These are phyloP conservation scores for Sycophila sp. DNA, from an alignment of 1,140 invertebrate genomes.

Conservation along the genomic window DNA sequence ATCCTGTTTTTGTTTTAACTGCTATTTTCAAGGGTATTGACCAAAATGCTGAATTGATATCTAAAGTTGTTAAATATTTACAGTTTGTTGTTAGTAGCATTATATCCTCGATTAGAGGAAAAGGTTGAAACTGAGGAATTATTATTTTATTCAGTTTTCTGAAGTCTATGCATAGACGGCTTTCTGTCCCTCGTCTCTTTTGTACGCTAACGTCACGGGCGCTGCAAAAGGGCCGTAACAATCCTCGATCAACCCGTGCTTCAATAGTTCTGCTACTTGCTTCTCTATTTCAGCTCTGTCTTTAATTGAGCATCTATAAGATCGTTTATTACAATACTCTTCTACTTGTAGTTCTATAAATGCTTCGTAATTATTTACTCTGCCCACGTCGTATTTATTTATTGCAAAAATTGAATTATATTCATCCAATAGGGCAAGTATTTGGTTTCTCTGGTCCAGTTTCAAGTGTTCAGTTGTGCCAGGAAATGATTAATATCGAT, in stretches of 20 bases:
- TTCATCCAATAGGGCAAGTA: neutral
- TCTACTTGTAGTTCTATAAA: constrained; percentile 19
- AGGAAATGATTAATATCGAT: neutral
- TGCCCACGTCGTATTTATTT: constrained; percentile 17
- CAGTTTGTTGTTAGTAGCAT: constrained; percentile 42
- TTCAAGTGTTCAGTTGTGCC: neutral
- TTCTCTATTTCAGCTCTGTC: constrained; percentile 27
- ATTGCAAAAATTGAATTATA: constrained; percentile 8
- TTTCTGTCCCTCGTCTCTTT: constrained; percentile 47
- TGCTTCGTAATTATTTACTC: constrained; percentile 21
- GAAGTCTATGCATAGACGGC: constrained; percentile 45
- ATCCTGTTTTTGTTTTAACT: constrained; percentile 53
- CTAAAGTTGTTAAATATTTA: constrained; percentile 53
- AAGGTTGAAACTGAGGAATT: constrained; percentile 54
- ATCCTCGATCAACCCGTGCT: constrained; percentile 32
- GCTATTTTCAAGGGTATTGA: constrained; percentile 51
- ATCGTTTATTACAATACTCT: constrained; percentile 4
- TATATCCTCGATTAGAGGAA: constrained; percentile 54
- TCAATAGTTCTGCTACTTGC: constrained; percentile 21
- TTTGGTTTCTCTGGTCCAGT: neutral
- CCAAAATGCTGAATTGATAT: constrained; percentile 62
- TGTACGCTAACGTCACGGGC: constrained; percentile 53
- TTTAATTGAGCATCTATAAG: neutral
- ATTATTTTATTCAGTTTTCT: constrained; percentile 35
- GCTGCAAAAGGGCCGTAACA: constrained; percentile 50